Evolutionary conservation across 2,888 invertebrate species (phyloP).

Genomic region (Oasisia sp.): DNA sequence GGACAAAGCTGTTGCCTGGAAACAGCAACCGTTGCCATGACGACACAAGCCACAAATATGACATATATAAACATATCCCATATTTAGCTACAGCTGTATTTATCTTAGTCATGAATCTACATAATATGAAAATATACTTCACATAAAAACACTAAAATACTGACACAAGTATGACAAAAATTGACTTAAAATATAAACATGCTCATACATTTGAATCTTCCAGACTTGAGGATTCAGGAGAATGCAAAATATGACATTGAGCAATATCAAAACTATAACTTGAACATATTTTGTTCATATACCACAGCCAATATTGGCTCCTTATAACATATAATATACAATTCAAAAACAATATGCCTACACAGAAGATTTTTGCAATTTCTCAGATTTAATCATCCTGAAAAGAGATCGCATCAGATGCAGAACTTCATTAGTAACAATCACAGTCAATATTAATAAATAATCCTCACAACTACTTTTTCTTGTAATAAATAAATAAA

Average conservation of each 20-base stretch:
- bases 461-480: background rate
- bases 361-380: background rate
- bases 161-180: background rate
- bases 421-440: background rate
- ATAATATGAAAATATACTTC: too few species aligned
- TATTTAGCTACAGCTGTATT: too few species aligned
- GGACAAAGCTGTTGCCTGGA: conserved; percentile 90
- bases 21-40: background rate
- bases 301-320: too few species aligned
- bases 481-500: background rate
- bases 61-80: too few species aligned
- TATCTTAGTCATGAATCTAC: too few species aligned
- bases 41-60: background rate
- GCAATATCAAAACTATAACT: too few species aligned
- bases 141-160: background rate
- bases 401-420: background rate
- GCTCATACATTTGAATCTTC: background rate
- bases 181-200: background rate
- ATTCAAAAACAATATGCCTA: background rate
- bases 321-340: too few species aligned
- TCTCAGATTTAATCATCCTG: background rate
- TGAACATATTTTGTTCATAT: too few species aligned
- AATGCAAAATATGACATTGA: too few species aligned
- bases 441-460: background rate
- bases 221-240: too few species aligned